Percentiles rank a stretch among this genome's conserved stretches.
These are phyloP conservation scores for Oligia latruncula DNA, from an alignment of 2,888 invertebrate genomes.

Conservation along the genomic window DNA sequence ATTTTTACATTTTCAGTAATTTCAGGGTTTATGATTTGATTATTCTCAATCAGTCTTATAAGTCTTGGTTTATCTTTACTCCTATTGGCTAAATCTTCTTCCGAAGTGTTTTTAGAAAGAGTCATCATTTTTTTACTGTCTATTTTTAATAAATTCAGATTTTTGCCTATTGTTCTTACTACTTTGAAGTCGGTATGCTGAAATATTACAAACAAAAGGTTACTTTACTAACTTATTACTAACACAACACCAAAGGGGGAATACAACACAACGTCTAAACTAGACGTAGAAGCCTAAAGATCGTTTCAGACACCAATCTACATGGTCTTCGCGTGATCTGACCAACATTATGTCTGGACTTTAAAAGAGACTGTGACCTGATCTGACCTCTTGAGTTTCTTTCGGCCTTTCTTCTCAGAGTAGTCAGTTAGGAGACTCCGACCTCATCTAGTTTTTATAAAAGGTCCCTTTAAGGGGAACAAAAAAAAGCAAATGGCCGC, in stretches of 20 bases:
- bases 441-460: too few species aligned
- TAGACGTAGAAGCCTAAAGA: neutral
- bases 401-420: too few species aligned
- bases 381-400: too few species aligned
- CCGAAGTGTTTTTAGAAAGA: conserved; percentile 17
- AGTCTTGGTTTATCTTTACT: conserved; percentile 39
- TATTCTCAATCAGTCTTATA: conserved; percentile 32
- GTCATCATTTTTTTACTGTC: conserved; percentile 61
- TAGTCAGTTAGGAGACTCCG: too few species aligned
- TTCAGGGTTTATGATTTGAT: conserved; percentile 8
- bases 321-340: too few species aligned
- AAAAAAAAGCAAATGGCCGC: too few species aligned
- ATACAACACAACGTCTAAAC: neutral
- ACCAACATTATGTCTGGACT: too few species aligned
- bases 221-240: neutral
- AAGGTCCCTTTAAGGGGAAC: too few species aligned
- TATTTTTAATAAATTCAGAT: conserved; percentile 72
- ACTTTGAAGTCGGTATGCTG: conserved; percentile 62
- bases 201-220: conserved; percentile 8
- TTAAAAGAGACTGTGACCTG: too few species aligned
- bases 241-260: neutral
- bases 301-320: too few species aligned
- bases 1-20: conserved; percentile 22
- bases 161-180: conserved; percentile 73
- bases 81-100: neutral